Percentiles rank a stretch among this genome's conserved stretches.
These are phyloP conservation scores for Sceloporus undulatus DNA, from an alignment of 2,113 vertebrate genomes.

Conservation along the genomic window DNA sequence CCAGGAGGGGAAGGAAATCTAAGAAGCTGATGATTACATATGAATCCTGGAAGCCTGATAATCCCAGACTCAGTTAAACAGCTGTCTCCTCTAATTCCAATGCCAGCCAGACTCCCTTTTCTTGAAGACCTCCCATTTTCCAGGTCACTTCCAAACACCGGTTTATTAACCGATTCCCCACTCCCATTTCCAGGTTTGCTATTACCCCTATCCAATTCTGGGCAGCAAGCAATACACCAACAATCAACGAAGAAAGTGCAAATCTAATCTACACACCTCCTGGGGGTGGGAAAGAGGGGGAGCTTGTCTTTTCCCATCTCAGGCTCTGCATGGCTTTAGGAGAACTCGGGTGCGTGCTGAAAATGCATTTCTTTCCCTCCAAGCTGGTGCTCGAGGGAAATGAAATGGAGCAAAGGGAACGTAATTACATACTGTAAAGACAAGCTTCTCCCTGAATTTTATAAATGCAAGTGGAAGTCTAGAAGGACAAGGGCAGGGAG, in stretches of 20 bases:
- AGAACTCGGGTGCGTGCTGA: not conserved
- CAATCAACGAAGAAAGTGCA: not conserved
- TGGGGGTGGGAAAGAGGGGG: not conserved
- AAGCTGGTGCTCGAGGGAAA: slow-evolving; percentile 15
- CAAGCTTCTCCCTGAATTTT: not conserved
- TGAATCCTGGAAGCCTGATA: slow-evolving; percentile 57
- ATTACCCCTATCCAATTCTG: not conserved
- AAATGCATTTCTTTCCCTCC: slow-evolving; percentile 4
- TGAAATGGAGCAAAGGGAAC: not conserved
- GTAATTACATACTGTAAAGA: not conserved
- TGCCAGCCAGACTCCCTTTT: slow-evolving; percentile 59
- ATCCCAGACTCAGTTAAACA: slow-evolving; percentile 68
- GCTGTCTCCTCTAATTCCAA: slow-evolving; percentile 69
- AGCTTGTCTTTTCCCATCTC: not conserved
- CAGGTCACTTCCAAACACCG: slow-evolving; percentile 35
- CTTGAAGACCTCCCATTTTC: not conserved
- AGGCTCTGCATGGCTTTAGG: not conserved
- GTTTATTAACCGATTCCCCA: slow-evolving; percentile 34
- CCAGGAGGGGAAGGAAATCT: slow-evolving; percentile 47
- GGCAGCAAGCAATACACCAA: not conserved
- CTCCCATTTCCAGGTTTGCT: not conserved
- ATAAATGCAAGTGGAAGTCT: not conserved
- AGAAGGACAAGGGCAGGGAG: no score
- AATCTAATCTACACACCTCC: slow-evolving; percentile 25
- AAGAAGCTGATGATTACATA: slow-evolving; percentile 61